Conservation (phyloP, 2,113 vertebrate species). For the Danionella cerebrum region DNA sequence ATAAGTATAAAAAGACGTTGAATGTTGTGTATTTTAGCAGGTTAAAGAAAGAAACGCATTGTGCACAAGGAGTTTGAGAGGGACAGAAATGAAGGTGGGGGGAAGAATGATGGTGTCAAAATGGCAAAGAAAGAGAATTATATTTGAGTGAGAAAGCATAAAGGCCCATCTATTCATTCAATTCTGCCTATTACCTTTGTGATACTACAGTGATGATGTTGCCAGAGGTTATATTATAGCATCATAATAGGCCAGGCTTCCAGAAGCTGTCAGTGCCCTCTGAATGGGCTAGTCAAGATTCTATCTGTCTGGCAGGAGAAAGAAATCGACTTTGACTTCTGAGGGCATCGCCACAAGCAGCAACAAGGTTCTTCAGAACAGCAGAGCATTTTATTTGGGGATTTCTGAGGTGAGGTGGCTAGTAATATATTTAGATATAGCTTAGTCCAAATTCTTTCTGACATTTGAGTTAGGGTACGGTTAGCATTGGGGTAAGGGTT, state of each 20-base stretch:
- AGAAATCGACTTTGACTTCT: constrained; percentile 62
- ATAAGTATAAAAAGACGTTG: constrained; percentile 59
- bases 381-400: constrained; percentile 19
- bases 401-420: constrained; percentile 12
- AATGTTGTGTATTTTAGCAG: constrained; percentile 58
- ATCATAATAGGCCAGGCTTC: constrained; percentile 50
- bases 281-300: constrained; percentile 64
- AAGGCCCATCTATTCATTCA: constrained; percentile 50
- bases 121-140: constrained; percentile 58
- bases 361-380: constrained; percentile 39
- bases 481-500: no score
- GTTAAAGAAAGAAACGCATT: constrained; percentile 48
- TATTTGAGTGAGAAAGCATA: constrained; percentile 60
- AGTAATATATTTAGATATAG: neutral
- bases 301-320: constrained; percentile 53
- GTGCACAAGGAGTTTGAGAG: constrained; percentile 43
- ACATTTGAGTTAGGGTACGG: no score
- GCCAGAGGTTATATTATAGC: constrained; percentile 53
- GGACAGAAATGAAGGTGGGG: constrained; percentile 20
- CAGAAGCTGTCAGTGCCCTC: constrained; percentile 39
- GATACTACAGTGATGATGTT: constrained; percentile 55
- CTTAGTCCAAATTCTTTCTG: no score
- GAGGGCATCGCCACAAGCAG: constrained; percentile 49
- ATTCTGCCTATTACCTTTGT: constrained; percentile 62
- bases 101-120: constrained; percentile 54